Base-by-base conservation (phyloP, 2,888 invertebrate species). In the Xylota segnis region DNA sequence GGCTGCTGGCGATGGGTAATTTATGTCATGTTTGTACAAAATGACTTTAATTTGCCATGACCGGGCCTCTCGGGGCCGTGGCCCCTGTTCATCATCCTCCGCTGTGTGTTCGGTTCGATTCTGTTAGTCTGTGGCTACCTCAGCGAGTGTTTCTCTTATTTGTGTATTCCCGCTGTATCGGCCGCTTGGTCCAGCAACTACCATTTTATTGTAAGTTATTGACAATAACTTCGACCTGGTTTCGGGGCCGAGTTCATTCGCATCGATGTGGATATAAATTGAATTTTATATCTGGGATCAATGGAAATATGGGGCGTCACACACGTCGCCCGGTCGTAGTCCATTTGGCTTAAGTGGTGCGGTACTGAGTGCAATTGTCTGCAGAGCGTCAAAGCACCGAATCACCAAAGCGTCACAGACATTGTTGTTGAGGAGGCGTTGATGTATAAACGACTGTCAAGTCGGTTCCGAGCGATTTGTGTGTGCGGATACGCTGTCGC, bases 41-140 rank as follows among this genome's bases (percentile, higher is more conserved):
- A 87, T 87, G 77, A 87, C 87, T 87, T 87, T 87, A 87, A 87
- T 87, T 87, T 87, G 87, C 87, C 87, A 74, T 87, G 87, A 83
- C 87, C 87, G 77, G 77, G 77, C 82, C 83, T 83, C 77, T 74
- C 27, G 87, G 71, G 87, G 87, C 87, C 83, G 29, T 74, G 87
- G 87, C 87, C 87, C 77, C 87, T 83, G 77, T 83, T 78, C 78
- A 83, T 83, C 86, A 86, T 82, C 59, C 54, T 72, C 75, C 76
- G 47, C 29, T 63, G 45, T 32, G 52, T 66, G 29, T 23, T 23
- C 3, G 23, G 23, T 23, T 23, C n/a, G n/a, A 7, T 7, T 63
- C 27, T 7, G 52, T 4, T 5, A 61, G 61, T 54, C 40, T 5
- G 23, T 56, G n/a, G 32, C 27, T 32, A 9, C 63, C 43, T 27